Conservation (phyloP, 2,113 vertebrate species). For the Caranx melampygus region DNA sequence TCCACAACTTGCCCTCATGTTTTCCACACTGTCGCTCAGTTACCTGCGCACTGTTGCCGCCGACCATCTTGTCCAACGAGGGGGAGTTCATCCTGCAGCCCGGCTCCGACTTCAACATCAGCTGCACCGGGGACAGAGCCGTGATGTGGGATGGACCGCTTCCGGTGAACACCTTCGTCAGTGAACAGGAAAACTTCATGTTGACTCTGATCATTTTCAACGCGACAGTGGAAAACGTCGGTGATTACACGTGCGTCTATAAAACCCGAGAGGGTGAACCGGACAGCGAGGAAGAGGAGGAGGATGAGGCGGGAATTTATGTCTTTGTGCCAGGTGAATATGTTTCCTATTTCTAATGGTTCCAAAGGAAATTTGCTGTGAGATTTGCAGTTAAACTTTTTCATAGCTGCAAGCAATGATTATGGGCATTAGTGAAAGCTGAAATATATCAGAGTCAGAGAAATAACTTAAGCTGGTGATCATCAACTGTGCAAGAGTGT, state of each 20-base stretch:
- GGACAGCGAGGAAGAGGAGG: slow-evolving; percentile 50
- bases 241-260: slow-evolving; percentile 88
- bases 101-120: slow-evolving; percentile 88
- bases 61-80: slow-evolving; percentile 84
- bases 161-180: slow-evolving; percentile 78
- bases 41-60: slow-evolving; percentile 80
- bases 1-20: slow-evolving; percentile 18
- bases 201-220: slow-evolving; percentile 87
- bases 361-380: background rate
- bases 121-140: slow-evolving; percentile 87
- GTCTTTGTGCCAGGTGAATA: slow-evolving; percentile 91
- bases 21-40: slow-evolving; percentile 36
- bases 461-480: too few species aligned
- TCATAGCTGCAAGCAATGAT: background rate
- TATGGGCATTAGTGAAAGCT: background rate
- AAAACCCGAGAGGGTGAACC: slow-evolving; percentile 27
- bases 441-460: too few species aligned
- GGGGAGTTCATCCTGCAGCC: slow-evolving; percentile 86
- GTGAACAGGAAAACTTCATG: slow-evolving; percentile 82
- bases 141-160: slow-evolving; percentile 90
- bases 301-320: slow-evolving; percentile 86
- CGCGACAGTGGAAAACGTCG: slow-evolving; percentile 86
- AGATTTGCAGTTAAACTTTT: background rate
- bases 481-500: too few species aligned
- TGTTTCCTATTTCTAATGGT: background rate